Conservation (phyloP, 2,888 invertebrate species). For the Nudaria mundana region DNA sequence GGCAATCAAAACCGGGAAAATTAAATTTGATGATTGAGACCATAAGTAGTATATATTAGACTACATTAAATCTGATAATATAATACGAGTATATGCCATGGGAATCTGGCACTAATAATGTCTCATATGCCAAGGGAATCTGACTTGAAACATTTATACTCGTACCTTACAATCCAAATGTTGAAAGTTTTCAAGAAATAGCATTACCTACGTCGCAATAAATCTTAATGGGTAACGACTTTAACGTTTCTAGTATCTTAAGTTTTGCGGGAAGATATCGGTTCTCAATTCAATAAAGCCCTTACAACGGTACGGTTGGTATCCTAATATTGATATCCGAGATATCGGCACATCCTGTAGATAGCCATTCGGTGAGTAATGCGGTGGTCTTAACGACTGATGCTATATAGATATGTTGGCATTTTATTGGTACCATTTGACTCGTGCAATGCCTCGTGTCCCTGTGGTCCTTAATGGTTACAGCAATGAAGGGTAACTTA, state of each 20-base stretch:
- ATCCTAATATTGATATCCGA: slow-evolving; percentile 55
- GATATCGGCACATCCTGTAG: slow-evolving; percentile 60
- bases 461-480: slow-evolving; percentile 11
- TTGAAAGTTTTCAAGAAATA: slow-evolving; percentile 4
- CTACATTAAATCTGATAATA: too few species aligned
- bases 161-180: neutral
- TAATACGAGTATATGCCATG: too few species aligned
- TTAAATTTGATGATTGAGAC: too few species aligned
- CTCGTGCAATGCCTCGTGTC: slow-evolving; percentile 20
- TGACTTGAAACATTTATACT: too few species aligned
- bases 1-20: too few species aligned
- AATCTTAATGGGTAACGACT: slow-evolving; percentile 21
- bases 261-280: slow-evolving; percentile 44
- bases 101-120: too few species aligned
- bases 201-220: slow-evolving; percentile 7
- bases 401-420: slow-evolving; percentile 25
- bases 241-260: too few species aligned
- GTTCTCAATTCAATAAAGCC: slow-evolving; percentile 40
- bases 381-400: slow-evolving; percentile 57
- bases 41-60: too few species aligned
- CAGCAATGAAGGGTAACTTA: too few species aligned
- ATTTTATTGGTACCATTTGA: slow-evolving; percentile 21
- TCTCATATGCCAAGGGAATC: too few species aligned
- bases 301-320: slow-evolving; percentile 42
- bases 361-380: slow-evolving; percentile 59